These are phyloP conservation scores for Planococcus citri DNA, from an alignment of 1,140 invertebrate genomes.

Conservation along the genomic window DNA sequence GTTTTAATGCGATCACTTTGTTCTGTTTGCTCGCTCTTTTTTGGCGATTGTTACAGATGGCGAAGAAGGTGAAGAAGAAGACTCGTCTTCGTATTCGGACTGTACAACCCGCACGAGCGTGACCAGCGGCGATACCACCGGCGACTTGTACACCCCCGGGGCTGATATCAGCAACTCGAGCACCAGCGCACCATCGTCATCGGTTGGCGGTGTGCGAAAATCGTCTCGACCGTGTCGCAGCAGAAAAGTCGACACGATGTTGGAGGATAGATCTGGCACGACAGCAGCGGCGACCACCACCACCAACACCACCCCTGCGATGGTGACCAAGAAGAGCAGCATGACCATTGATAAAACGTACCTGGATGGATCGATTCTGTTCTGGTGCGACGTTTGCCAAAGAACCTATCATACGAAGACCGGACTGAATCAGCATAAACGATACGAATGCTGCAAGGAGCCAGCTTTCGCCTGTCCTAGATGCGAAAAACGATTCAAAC, in stretches of 20 bases:
- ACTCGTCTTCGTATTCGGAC: neutral
- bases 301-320: no score
- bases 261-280: neutral
- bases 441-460: slow-evolving; percentile 46
- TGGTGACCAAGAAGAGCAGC: no score
- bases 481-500: slow-evolving; percentile 23
- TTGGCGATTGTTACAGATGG: neutral
- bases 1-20: neutral
- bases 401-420: slow-evolving; percentile 24
- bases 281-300: neutral
- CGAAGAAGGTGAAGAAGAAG: no score
- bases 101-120: slow-evolving; percentile 12
- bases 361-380: neutral
- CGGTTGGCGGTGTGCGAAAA: neutral
- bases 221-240: neutral
- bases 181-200: no score
- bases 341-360: neutral
- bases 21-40: no score
- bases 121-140: neutral
- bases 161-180: no score
- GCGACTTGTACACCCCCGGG: neutral
- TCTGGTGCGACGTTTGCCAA: slow-evolving; percentile 20
- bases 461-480: slow-evolving; percentile 24
- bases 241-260: neutral
- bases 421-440: slow-evolving; percentile 37